A percentile compares a stretch with the other conserved stretches of the same genome.
Conservation (phyloP, 2,113 vertebrate species). For the Terrapene triunguis region DNA sequence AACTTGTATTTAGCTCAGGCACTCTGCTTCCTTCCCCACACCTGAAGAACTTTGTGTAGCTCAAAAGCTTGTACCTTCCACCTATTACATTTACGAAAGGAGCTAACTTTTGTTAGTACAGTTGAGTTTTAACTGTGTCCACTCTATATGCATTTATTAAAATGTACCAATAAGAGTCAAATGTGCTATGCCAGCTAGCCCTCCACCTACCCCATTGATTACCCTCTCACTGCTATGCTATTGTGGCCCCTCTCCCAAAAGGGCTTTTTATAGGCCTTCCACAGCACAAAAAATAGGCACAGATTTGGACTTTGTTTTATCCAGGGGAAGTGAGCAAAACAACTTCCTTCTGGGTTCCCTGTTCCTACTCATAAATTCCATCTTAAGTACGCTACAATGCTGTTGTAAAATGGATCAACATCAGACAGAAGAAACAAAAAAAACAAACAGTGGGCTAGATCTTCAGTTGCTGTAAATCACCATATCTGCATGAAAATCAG, state of each 20-base stretch:
- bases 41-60: no score
- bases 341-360: not conserved
- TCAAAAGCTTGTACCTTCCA: not conserved
- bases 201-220: not conserved
- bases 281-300: not conserved
- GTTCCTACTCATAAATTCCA: not conserved
- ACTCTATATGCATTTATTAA: not conserved
- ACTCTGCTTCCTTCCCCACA: no score
- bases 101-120: not conserved
- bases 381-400: not conserved
- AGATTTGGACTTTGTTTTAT: not conserved
- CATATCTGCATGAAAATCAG: not conserved
- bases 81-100: not conserved
- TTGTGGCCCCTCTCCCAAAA: accelerated
- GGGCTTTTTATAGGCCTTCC: not conserved
- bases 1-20: not conserved
- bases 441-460: not conserved
- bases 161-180: not conserved
- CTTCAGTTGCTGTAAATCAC: not conserved
- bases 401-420: not conserved
- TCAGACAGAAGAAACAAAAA: not conserved
- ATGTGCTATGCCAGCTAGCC: accelerated
- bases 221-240: not conserved
- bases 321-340: not conserved
- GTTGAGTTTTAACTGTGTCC: not conserved